Base-by-base conservation (phyloP, 1,140 invertebrate species). In the Acromyrmex charruanus region DNA sequence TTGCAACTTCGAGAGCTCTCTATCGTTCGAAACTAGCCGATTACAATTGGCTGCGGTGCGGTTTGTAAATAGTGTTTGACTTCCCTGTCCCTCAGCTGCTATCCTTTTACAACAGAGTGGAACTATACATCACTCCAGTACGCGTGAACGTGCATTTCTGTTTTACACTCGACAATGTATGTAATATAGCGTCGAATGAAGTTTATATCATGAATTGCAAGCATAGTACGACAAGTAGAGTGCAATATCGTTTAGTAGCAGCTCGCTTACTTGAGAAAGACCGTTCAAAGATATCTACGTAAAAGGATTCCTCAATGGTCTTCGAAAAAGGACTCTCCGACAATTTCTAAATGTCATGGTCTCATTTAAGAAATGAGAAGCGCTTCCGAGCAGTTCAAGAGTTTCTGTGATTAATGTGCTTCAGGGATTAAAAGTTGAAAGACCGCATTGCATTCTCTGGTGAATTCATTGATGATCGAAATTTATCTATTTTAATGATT, bases 1-100 rank as follows among this genome's bases (percentile, higher is more conserved):
- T 84, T 44, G 80, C 63, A 84, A 84, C 80, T 84, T 75, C 2
- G 14, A 49, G 14, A 25, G 6, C 25, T 65, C 61, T 53, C 51
- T 39, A 80, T 49, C 35, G 77, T 51, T 53, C 49, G 28, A 25
- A 53, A 69, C 49, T 16, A 18, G 7, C n/a, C n/a, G 55, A 59
- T 63, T 21, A 58, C 55, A 63, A 74, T 59, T 25, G 35, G 53
- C 9, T 7, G 69, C 9, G 21, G 0, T 39, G 80, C 55, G 55
- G 25, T 75, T 61, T 61, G 69, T 51, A 61, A 82, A 75, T 84
- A 51, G 35, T 69, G n/a, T 84, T 61, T 49, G n/a, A 16, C 55
- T 74, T 21, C 16, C 5, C 53, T 72, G 53, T 59, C 79, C n/a
- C 55, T 72, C 66, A 4, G 6, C 16, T 4, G 14, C 39, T 21